These are phyloP conservation scores for Baronia brevicornis DNA, from an alignment of 2,888 invertebrate species.

Conservation along the genomic window DNA sequence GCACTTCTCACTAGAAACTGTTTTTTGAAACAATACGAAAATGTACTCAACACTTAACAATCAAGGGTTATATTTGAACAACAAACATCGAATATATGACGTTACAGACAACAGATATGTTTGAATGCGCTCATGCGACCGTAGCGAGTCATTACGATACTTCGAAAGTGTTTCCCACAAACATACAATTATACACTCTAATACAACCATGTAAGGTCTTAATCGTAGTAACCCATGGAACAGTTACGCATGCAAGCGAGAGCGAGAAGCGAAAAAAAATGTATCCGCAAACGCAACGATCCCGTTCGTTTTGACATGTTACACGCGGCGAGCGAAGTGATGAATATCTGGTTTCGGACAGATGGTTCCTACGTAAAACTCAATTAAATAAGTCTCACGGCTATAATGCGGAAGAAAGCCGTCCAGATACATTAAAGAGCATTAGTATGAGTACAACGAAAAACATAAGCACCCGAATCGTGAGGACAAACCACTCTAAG, in stretches of 20 bases:
- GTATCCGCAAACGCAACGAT: constrained; percentile 54
- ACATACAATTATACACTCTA: constrained; percentile 52
- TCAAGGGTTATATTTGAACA: constrained; percentile 29
- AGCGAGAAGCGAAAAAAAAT: constrained; percentile 45
- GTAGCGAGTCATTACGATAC: constrained; percentile 69
- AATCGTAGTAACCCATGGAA: constrained; percentile 36
- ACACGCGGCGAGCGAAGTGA: constrained; percentile 52
- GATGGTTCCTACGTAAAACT: constrained; percentile 34
- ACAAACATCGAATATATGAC: constrained; percentile 31
- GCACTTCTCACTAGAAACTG: constrained; percentile 40
- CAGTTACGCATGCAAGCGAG: constrained; percentile 33
- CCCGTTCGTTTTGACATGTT: constrained; percentile 62
- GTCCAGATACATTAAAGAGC: constrained; percentile 28
- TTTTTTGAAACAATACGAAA: too few relatives aligned
- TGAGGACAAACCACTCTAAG: constrained; percentile 53
- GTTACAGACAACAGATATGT: constrained; percentile 33
- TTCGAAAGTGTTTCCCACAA: constrained; percentile 47
- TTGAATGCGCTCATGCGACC: constrained; percentile 72
- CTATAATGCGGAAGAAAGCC: constrained; percentile 47
- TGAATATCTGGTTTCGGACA: constrained; percentile 59
- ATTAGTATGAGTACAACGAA: constrained; percentile 49
- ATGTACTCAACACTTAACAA: constrained; percentile 17
- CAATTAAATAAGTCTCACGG: constrained; percentile 31
- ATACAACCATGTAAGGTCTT: constrained; percentile 45
- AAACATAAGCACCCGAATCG: constrained; percentile 43